A percentile compares a stretch with the other conserved stretches of the same genome.
Conservation (phyloP, 2,113 vertebrate species). For the Callospermophilus lateralis region DNA sequence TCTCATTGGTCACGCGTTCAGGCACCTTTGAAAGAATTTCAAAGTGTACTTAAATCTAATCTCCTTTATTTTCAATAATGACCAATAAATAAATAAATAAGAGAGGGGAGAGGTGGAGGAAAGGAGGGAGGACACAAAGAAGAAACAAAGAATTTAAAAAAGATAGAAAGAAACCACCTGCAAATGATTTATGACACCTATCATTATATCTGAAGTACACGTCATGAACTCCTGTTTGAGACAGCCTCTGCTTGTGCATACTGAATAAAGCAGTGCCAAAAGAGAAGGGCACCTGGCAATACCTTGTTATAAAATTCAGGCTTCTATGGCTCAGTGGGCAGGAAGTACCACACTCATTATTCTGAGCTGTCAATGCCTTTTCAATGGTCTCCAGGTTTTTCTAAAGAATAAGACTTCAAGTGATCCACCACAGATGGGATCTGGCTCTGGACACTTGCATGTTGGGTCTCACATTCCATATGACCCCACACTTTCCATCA, state of each 20-base stretch:
- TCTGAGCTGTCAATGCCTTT: background rate
- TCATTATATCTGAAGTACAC: background rate
- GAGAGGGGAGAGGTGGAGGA: background rate
- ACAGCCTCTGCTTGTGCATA: background rate
- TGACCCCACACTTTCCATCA: background rate
- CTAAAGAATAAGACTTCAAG: background rate
- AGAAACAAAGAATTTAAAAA: background rate
- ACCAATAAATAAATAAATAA: background rate
- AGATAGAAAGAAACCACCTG: background rate
- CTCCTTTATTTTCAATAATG: background rate
- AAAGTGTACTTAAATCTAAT: background rate
- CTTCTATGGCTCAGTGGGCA: background rate
- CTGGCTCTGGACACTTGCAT: background rate
- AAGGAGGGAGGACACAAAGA: no score
- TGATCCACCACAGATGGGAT: background rate
- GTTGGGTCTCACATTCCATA: background rate
- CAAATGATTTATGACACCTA: background rate
- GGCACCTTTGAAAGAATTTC: background rate
- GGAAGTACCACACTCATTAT: background rate
- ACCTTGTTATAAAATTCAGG: background rate
- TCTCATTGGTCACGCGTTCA: background rate
- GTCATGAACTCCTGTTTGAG: background rate
- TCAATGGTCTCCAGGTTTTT: background rate
- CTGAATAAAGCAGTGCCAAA: background rate
- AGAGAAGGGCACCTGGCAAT: accelerated